Evolutionary conservation across 1,140 invertebrate genomes (phyloP).

Genomic region (Drosophila repletoides): DNA sequence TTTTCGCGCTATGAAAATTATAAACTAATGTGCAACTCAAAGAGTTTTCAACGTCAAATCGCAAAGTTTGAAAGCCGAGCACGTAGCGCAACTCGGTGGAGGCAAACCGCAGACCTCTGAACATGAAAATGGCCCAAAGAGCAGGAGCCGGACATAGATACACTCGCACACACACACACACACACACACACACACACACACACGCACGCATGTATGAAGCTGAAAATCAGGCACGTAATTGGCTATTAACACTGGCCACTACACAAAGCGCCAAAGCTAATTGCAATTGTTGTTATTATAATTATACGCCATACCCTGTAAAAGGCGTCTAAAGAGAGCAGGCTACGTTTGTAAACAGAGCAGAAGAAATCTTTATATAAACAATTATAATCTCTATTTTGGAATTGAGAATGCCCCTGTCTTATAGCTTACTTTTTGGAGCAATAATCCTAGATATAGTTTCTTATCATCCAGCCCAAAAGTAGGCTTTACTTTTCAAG

Average conservation of each 20-base stretch:
- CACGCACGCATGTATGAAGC: conserved; percentile 1
- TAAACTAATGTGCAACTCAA: conserved; percentile 44
- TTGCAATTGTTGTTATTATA: conserved; percentile 34
- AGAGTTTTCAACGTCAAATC: conserved; percentile 62
- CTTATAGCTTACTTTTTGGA: too few species aligned
- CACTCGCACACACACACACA: not conserved
- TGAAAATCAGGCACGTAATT: conserved; percentile 64
- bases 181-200: not conserved
- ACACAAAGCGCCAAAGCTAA: conserved; percentile 57
- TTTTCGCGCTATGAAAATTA: conserved; percentile 53
- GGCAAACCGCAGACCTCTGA: conserved; percentile 33
- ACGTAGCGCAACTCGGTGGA: conserved; percentile 45
- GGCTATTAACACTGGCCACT: conserved; percentile 65
- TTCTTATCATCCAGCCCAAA: too few species aligned
- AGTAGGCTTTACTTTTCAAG: too few species aligned
- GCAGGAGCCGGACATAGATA: not conserved
- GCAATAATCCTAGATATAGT: too few species aligned
- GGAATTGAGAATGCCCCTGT: too few species aligned
- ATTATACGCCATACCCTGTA: too few species aligned
- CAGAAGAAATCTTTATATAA: too few species aligned
- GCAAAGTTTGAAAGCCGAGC: conserved; percentile 66
- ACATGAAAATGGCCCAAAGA: conserved; percentile 20
- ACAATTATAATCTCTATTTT: too few species aligned
- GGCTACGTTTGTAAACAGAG: too few species aligned
- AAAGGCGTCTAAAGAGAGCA: too few species aligned